Percentiles rank a stretch among this genome's conserved stretches.
Evolutionary conservation across 2,113 vertebrate genomes (phyloP).

Genomic region (Rhegmatorhina hoffmannsi): DNA sequence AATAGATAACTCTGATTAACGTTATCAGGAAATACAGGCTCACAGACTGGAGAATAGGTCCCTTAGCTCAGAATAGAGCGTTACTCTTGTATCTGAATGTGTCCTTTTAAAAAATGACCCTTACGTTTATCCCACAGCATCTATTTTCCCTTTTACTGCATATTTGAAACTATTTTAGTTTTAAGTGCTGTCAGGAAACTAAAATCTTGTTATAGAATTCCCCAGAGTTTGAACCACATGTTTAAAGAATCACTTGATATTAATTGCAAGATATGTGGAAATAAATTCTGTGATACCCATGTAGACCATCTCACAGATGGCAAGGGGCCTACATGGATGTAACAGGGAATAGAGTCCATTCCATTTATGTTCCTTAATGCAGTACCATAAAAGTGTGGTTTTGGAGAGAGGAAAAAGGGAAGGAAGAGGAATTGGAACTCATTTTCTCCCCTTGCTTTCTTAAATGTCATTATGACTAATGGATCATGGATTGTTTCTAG

Average conservation of each 20-base stretch:
- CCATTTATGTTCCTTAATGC: neutral
- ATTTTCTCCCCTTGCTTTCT: neutral
- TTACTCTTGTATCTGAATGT: conserved; percentile 32
- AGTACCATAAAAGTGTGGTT: neutral
- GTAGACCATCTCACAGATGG: neutral
- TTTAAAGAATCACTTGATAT: conserved; percentile 51
- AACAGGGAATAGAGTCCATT: neutral
- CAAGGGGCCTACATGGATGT: neutral
- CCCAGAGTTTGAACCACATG: neutral
- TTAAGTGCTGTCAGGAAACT: conserved; percentile 37
- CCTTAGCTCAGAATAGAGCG: conserved; percentile 16
- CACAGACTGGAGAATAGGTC: conserved; percentile 9
- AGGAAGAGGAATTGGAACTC: neutral
- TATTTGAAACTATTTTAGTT: conserved; percentile 41
- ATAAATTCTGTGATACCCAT: neutral
- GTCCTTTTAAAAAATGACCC: conserved; percentile 53
- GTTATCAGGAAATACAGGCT: conserved; percentile 6
- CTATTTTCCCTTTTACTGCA: conserved; percentile 45
- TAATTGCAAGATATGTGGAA: conserved; percentile 54
- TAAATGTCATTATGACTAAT: neutral
- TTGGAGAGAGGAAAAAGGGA: neutral
- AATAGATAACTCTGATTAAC: conserved; percentile 29
- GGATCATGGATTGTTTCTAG: neutral
- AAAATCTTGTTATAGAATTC: conserved; percentile 55
- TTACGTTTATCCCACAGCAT: conserved; percentile 60